Conservation (phyloP, 2,113 vertebrate genomes). For the Mionectes macconnelli region DNA sequence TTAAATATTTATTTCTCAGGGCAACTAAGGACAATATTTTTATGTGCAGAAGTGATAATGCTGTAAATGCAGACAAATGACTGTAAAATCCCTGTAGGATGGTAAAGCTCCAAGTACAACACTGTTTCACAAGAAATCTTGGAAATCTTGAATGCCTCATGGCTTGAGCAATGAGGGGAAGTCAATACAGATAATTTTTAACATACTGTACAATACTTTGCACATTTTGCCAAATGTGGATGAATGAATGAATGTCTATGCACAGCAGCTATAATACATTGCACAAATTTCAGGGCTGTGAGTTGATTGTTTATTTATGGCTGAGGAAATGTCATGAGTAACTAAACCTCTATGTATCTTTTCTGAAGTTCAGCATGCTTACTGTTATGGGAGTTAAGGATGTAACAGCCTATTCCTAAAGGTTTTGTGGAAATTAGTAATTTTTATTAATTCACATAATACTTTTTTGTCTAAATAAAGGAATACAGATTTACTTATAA, state of each 20-base stretch:
- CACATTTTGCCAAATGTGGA: background rate
- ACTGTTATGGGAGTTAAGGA: background rate
- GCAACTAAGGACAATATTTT: background rate
- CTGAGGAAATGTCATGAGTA: background rate
- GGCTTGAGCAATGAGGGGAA: background rate
- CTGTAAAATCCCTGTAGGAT: background rate
- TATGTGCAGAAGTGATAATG: background rate
- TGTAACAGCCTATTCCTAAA: background rate
- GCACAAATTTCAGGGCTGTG: background rate
- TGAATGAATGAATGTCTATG: background rate
- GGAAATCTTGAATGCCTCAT: background rate
- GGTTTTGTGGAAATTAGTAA: background rate
- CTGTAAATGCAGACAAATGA: slow-evolving; percentile 18
- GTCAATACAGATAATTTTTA: background rate
- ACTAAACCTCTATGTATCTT: background rate
- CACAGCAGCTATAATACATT: background rate
- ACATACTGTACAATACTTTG: background rate
- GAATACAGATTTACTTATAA: background rate
- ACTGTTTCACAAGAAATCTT: background rate
- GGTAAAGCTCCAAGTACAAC: background rate
- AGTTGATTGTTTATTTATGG: background rate
- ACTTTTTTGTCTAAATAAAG: background rate
- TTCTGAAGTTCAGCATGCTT: background rate
- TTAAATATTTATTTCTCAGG: slow-evolving; percentile 17
- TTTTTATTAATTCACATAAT: background rate